Evolutionary conservation across 2,113 vertebrate genomes (phyloP), one percentile per base, ranked within the genome.

Genomic region (Cheirogaleus medius): DNA sequence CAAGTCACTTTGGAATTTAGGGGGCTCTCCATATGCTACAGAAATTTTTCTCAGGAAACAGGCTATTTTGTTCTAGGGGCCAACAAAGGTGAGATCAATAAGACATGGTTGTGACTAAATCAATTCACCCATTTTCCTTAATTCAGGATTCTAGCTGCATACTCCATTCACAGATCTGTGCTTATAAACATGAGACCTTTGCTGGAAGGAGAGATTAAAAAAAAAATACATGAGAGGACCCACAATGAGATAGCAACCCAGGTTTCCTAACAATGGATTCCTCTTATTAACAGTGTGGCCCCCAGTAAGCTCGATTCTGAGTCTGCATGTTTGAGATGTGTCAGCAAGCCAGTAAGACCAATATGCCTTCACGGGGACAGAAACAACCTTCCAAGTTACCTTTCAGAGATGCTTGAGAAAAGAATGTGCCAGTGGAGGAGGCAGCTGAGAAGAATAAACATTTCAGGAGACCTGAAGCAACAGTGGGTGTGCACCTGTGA

Each of bases 111-210:
- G 20, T 82, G 86, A 87, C 29, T 44, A 83, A 97, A 63, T 83
- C 93, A 92, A n/a, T 71, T 92, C 54, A 44, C 20, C 9, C 15
- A 21, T 74, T 87, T 87, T 97, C 58, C 76, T 88, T 64, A 94
- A 88, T 73, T 88, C 66, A 86, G 60, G 56, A 86, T 88, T 90
- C 44, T 56, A 93, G 69, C 27, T 77, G 58, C 18, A 39, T 63
- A 23, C 20, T 90, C 73, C 44, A 77, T 94, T 87, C 85, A 90
- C 47, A 92, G 86, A 91, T 74, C 64, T 82, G 37, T 49, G 76
- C 69, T 96, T 77, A n/a, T 82, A 83, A 96, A 93, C 42, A 82
- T 27, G 8, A 85, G 63, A 87, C 20, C 47, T 91, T 91, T 85
- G 71, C 60, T 92, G 60, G 60, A 14, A 29, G 34, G n/a, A 54